Evolutionary conservation across 2,113 vertebrate genomes (phyloP), one percentile per base, ranked within the genome.

Genomic region (Oreotragus oreotragus): DNA sequence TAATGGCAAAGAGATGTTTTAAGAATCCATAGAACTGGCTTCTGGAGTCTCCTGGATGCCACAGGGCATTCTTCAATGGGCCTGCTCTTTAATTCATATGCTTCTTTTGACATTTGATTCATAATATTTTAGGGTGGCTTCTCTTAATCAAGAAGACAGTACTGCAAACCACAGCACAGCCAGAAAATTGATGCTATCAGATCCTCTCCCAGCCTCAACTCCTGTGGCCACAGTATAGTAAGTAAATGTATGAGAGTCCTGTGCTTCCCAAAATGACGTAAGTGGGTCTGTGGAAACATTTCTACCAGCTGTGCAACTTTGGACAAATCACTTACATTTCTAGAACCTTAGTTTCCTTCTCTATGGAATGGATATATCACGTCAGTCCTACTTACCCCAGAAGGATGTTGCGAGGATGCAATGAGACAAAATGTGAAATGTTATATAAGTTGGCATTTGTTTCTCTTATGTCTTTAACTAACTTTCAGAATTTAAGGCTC

Each of bases 41-140:
- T 60, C 33, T 51, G 1, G 21, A 62, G 45, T 4, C 1, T 39
- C 15, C n/a, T 1, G 2, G 11, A 66, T 47, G n/a, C 3, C 25
- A 25, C 5, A 28, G 4, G 9, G 13, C 45, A 43, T 76, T 70
- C 28, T 86, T 91, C 53, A 85, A 25, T 33, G 39, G 16, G 51
- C 49, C 17, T 55, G 3, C 39, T 79, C 43, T 36, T 79, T 49
- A 85, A 76, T 88, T 70, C 28, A n/a, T 16, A 57, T 33, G 21
- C 12, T 62, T 70, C 25, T 43, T 64, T 5, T 33, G 23, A 57
- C 10, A 3, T 28, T n/a, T 84, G 43, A 36, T 73, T 39, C 25
- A 25, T 0, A 25, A 19, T 83, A 36, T 90, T 83, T 92, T 88
- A 28, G 36, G 66, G 30, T 45, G 21, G 28, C 12, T 87, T 86